phyloP scores from a whole-genome alignment of 2,888 invertebrate species.

The Antheraea assamensis region DNA sequence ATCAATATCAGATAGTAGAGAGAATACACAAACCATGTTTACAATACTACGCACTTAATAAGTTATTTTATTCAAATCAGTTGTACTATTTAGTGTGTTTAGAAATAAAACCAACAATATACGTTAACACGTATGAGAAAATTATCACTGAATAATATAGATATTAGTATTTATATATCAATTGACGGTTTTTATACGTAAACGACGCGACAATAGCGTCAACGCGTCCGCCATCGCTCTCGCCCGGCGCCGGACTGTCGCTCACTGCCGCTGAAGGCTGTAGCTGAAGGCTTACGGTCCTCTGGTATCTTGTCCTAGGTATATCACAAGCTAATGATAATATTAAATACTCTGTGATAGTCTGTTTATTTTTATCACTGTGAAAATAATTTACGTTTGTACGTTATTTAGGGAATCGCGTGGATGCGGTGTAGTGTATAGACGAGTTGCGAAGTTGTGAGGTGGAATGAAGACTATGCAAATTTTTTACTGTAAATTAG shows the following conservation, averaged over 20 bases:
- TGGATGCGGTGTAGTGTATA: background rate
- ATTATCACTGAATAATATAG: background rate
- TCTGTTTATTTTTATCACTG: slow-evolving; percentile 13
- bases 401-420: background rate
- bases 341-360: slow-evolving; percentile 13
- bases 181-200: background rate
- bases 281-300: slow-evolving; percentile 6
- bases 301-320: slow-evolving; percentile 8
- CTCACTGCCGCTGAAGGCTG: slow-evolving; percentile 13
- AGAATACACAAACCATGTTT: slow-evolving; percentile 7
- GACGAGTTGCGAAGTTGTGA: background rate
- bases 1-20: background rate
- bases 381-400: background rate
- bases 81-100: background rate
- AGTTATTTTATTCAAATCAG: background rate
- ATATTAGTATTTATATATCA: background rate
- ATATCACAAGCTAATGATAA: slow-evolving; percentile 17
- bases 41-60: background rate
- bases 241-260: slow-evolving; percentile 13
- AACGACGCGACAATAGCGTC: background rate
- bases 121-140: background rate
- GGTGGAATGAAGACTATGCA: background rate
- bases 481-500: no score
- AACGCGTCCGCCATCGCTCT: background rate
- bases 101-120: background rate